Base-by-base conservation (phyloP, 1,140 invertebrate species). In the Colletes latitarsis region DNA sequence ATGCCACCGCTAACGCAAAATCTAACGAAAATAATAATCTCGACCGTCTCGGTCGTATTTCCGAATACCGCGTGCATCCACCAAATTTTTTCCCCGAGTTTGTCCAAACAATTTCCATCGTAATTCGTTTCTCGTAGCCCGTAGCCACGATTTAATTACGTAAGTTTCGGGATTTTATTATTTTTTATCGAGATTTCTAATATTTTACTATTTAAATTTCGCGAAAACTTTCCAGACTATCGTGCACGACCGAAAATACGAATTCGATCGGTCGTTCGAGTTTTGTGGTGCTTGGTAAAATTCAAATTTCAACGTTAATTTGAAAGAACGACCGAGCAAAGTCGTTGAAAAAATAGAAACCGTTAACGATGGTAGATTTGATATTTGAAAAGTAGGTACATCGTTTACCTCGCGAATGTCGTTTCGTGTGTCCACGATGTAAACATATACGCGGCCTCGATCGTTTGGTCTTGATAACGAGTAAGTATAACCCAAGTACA, bases 141-240 rank as follows among this genome's bases (percentile, higher is more conserved):
- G 30, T 30, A 30, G 30, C 30, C 30, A 52, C 52, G 52, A 43
- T 78, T 39, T 68, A n/a, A 43, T 84, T 84, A 83, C 55, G 75
- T 83, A 84, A 84, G 41, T 58, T 68, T 68, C 64, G 9, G 14
- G 6, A 15, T 76, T 68, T 58, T 8, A 49, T 12, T 49, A 49
- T 49, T 49, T 49, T 49, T 30, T 2, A 30, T 30, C 30, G 30
- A 30, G 30, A 2, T 30, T 2, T 30, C 30, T 10, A 49, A 49
- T 10, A 12, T 49, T 49, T 9, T 8, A 12, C 49, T 8, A 8
- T 49, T 43, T 3, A 2, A 30, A 30, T 30, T 30, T 30, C 30
- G 30, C 30, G 30, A 30, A 30, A 30, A 30, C 30, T 30, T 30
- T 30, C 30, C 30, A 30, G 30, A 2, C 30, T 30, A 30, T 30